Evolutionary conservation across 1,140 invertebrate species (phyloP).

Genomic region (Euschistus heros): DNA sequence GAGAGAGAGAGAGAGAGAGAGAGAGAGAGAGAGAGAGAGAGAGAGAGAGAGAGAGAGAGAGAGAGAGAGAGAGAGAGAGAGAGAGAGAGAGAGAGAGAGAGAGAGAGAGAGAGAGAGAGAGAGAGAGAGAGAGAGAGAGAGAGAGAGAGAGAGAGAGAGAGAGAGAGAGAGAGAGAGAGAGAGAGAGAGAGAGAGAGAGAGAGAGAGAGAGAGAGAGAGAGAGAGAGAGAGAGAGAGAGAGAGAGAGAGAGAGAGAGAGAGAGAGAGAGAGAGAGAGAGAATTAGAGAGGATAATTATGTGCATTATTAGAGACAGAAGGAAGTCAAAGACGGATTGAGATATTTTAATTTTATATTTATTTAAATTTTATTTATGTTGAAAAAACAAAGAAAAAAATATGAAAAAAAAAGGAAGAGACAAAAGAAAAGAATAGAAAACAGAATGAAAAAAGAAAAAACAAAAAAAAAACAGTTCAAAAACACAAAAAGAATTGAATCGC

Average conservation of each 20-base stretch:
- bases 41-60: constrained; percentile 8
- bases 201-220: not conserved
- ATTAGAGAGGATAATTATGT: not conserved
- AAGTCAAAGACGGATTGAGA: too few species aligned
- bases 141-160: not conserved
- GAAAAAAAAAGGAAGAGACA: too few species aligned
- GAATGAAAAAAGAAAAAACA: too few species aligned
- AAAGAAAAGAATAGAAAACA: too few species aligned
- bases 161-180: not conserved
- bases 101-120: not conserved
- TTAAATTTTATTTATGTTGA: too few species aligned
- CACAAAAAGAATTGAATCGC: too few species aligned
- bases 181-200: not conserved
- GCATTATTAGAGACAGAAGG: too few species aligned
- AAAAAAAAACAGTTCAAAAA: too few species aligned
- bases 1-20: constrained; percentile 17
- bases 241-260: not conserved
- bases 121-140: not conserved
- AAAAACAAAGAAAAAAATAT: too few species aligned
- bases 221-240: not conserved
- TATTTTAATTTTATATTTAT: too few species aligned
- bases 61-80: not conserved
- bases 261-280: not conserved
- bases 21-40: constrained; percentile 20
- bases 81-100: not conserved